Base-by-base conservation (phyloP, 2,888 invertebrate genomes). In the Lasioglossum lativentre region DNA sequence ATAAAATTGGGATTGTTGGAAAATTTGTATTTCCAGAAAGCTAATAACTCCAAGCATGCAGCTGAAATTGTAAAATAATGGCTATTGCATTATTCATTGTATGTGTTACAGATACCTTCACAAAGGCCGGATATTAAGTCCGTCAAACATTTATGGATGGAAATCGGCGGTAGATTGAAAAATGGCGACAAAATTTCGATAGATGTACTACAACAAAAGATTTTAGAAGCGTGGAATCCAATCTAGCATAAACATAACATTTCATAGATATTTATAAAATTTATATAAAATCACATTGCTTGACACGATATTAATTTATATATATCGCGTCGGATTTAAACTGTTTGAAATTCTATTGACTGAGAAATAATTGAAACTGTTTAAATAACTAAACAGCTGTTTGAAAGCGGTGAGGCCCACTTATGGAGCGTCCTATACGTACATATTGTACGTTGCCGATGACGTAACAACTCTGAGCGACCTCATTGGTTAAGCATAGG, bases 401-500 rank as follows among this genome's bases (percentile, higher is more conserved):
- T 63, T 63, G 14, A 63, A 23, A 23, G 16, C 34, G 66, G 34
- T 14, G 45, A 30, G 27, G 66, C 10, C 14, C 12, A 6, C 1
- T 75, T 78, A 47, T 83, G 75, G 30, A 75, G 3, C 4, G 10
- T 4, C 70, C 72, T n/a, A 14, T 81, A 78, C 19, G n/a, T 16
- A 8, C 30, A 70, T n/a, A 2, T 23, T 38, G 27, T 30, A 6
- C 45, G 74, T 6, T 74, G 40, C 19, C 30, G 45, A 30, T 83
- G 78, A 83, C 83, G 83, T 83, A 83, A 83, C 34, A 27, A 10
- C 56, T 66, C 45, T 30, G 38, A 52, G 75, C 75, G 23, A 23
- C 42, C 75, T 34, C 42, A 85, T 85, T 85, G 83, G 85, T 75
- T 40, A n/a, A 72, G 52, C 82, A 63, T 42, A 78, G 78, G 71